Percentiles rank a stretch among this genome's conserved stretches.
phyloP scores from a whole-genome alignment of 2,888 invertebrate species.

The Drosophila kuntzei region DNA sequence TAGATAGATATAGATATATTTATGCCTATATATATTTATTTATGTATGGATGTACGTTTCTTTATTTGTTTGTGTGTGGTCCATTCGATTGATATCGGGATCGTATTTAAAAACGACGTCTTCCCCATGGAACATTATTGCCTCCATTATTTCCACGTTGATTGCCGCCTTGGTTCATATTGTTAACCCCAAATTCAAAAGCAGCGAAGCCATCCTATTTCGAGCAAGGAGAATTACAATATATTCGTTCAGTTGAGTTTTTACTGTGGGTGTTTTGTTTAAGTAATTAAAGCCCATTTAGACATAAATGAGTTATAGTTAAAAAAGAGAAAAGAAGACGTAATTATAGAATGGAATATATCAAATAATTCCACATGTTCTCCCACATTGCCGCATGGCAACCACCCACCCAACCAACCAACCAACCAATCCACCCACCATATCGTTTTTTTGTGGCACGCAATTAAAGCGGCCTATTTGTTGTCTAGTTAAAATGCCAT shows the following conservation, averaged over 20 bases:
- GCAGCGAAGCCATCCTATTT: constrained; percentile 83
- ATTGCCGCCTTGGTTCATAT: constrained; percentile 84
- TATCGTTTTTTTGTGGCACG: constrained; percentile 11
- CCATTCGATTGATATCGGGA: constrained; percentile 28
- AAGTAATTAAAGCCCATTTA: constrained; percentile 16
- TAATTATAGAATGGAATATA: constrained; percentile 11
- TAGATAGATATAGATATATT: constrained; percentile 8
- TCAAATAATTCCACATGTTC: not conserved
- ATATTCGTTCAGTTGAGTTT: constrained; percentile 67
- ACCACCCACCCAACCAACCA: constrained; percentile 2
- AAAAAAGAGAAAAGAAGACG: not conserved
- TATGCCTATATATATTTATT: constrained; percentile 9
- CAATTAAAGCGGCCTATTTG: not conserved
- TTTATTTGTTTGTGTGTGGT: constrained; percentile 14
- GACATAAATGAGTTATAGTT: not conserved
- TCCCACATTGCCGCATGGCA: not conserved
- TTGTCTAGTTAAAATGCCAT: not conserved
- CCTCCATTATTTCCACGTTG: constrained; percentile 83
- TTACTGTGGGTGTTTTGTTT: not conserved
- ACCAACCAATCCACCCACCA: no score
- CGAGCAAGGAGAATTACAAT: constrained; percentile 68
- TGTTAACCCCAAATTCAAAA: constrained; percentile 85
- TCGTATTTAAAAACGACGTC: constrained; percentile 84
- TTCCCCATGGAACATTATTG: constrained; percentile 84
- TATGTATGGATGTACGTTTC: constrained; percentile 1